These are phyloP conservation scores for Pomatostomus ruficeps DNA, from an alignment of 2,113 vertebrate genomes.

Conservation along the genomic window DNA sequence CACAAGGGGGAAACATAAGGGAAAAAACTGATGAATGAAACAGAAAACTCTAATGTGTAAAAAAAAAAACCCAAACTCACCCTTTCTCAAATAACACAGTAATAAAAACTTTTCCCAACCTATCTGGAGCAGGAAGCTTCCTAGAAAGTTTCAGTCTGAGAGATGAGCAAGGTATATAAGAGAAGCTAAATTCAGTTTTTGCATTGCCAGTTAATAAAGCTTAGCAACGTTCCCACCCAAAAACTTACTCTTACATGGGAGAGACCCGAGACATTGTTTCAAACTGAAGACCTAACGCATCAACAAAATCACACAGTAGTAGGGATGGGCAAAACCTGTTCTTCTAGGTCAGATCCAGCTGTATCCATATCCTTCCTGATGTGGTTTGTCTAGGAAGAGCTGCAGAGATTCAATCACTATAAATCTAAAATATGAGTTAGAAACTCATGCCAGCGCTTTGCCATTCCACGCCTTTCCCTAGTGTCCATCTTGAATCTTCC, in stretches of 20 bases:
- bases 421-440: background rate
- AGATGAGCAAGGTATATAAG: background rate
- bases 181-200: background rate
- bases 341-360: background rate
- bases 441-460: background rate
- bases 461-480: background rate
- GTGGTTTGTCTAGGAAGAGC: background rate
- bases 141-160: background rate
- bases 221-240: background rate
- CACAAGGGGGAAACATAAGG: background rate
- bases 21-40: background rate
- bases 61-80: background rate
- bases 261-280: background rate
- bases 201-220: background rate
- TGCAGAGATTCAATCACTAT: background rate
- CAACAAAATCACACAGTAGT: background rate
- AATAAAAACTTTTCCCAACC: background rate
- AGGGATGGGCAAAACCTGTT: background rate
- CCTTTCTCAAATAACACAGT: background rate
- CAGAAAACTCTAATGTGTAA: background rate
- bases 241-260: background rate
- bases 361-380: background rate
- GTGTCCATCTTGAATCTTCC: background rate
- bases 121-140: background rate
- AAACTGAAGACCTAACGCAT: background rate